Percentiles rank a stretch among this genome's conserved stretches.
Conservation (phyloP, 92 coral and sea anemone genomes). For the Phenganax marumi region DNA sequence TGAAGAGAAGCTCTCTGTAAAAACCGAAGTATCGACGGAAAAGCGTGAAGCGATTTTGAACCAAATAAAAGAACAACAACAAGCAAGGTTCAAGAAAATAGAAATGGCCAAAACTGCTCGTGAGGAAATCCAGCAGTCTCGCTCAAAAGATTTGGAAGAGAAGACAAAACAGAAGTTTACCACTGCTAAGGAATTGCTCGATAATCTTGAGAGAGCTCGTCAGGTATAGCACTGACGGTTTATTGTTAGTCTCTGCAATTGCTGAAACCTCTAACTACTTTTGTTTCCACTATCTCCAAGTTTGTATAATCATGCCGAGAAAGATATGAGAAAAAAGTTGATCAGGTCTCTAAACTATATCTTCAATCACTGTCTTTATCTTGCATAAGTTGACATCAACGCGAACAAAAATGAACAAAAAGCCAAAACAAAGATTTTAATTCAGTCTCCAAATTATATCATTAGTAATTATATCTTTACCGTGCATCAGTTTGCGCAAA, state of each 20-base stretch:
- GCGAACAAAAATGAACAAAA: no score
- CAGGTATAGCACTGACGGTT: background rate
- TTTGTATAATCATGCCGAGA: no score
- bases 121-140: conserved; percentile 52
- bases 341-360: no score
- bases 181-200: conserved; percentile 61
- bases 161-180: conserved; percentile 71
- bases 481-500: background rate
- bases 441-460: no score
- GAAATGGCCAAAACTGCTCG: conserved; percentile 29
- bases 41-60: conserved; percentile 70
- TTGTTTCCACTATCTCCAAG: no score
- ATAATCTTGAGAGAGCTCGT: conserved; percentile 59
- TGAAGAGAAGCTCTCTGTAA: conserved; percentile 70
- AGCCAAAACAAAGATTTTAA: no score
- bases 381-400: no score
- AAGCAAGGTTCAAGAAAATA: conserved; percentile 51
- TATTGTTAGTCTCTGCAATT: no score
- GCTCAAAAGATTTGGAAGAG: conserved; percentile 76
- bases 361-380: no score
- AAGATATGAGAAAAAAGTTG: no score
- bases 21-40: conserved; percentile 72
- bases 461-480: no score
- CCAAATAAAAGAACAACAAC: conserved; percentile 73
- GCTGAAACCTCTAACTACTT: no score